Percentiles rank a stretch among this genome's conserved stretches.
Conservation (phyloP, 2,113 vertebrate genomes). For the Urocynchramus pylzowi region DNA sequence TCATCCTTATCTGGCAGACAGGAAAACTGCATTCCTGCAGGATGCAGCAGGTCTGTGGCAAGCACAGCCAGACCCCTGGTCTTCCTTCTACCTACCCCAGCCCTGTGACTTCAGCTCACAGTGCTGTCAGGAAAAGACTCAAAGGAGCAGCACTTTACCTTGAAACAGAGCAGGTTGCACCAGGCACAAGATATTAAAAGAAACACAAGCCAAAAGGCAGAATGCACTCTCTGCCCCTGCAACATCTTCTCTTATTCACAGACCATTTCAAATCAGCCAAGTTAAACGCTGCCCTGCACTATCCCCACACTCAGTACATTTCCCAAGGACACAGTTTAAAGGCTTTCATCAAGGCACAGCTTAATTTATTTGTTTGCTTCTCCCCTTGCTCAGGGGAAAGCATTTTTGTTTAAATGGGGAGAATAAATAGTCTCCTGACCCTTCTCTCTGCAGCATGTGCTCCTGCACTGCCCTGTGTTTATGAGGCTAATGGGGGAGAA, state of each 20-base stretch:
- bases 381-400: slow-evolving; percentile 42
- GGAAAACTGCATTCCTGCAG: not conserved
- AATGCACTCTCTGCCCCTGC: not conserved
- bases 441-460: slow-evolving; percentile 13
- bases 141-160: not conserved
- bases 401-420: slow-evolving; percentile 59
- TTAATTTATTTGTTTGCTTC: slow-evolving; percentile 66
- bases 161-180: not conserved
- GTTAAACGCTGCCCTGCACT: slow-evolving; percentile 49
- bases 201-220: not conserved
- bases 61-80: not conserved
- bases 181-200: not conserved
- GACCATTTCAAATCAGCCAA: slow-evolving; percentile 44
- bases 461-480: slow-evolving; percentile 31
- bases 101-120: not conserved
- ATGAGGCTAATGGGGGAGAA: slow-evolving; percentile 48
- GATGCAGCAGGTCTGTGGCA: not conserved
- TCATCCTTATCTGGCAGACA: not conserved
- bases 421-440: slow-evolving; percentile 59
- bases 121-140: not conserved
- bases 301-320: not conserved
- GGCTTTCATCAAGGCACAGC: slow-evolving; percentile 49
- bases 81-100: not conserved
- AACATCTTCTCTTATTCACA: not conserved
- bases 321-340: slow-evolving; percentile 57